Evolutionary conservation across 2,797 vertebrate species (phyloP).

Genomic region (Ataeniobius toweri): DNA sequence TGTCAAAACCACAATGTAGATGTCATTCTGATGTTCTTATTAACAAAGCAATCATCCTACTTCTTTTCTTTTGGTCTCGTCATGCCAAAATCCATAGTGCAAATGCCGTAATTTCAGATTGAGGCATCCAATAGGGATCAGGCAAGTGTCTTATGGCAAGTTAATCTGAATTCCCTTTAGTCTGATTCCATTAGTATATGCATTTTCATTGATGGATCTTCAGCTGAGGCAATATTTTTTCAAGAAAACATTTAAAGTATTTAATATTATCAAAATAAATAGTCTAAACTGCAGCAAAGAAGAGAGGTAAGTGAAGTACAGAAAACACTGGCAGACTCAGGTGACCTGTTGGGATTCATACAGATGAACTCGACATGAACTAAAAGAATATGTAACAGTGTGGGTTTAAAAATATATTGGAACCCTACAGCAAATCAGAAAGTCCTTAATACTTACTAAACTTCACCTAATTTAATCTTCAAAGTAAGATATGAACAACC

Average conservation of each 20-base stretch:
- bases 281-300: not conserved
- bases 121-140: not conserved
- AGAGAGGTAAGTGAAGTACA: not conserved
- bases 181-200: not conserved
- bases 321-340: conserved; percentile 4
- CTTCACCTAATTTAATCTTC: not conserved
- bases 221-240: not conserved
- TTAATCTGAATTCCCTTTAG: not conserved
- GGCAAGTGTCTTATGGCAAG: not conserved
- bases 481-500: not conserved
- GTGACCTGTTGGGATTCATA: not conserved
- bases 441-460: not conserved
- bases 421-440: not conserved
- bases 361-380: conserved; percentile 3
- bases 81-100: conserved; percentile 28
- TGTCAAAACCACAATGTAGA: conserved; percentile 28
- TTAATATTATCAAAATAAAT: conserved; percentile 1
- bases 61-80: conserved; percentile 42
- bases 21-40: conserved; percentile 39
- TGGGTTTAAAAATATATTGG: not conserved
- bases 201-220: not conserved
- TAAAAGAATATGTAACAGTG: conserved; percentile 5
- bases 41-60: conserved; percentile 34
- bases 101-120: conserved; percentile 26
- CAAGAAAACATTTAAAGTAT: not conserved